These are phyloP conservation scores for Erebia ligea DNA, from an alignment of 2,888 invertebrate genomes.

Conservation along the genomic window DNA sequence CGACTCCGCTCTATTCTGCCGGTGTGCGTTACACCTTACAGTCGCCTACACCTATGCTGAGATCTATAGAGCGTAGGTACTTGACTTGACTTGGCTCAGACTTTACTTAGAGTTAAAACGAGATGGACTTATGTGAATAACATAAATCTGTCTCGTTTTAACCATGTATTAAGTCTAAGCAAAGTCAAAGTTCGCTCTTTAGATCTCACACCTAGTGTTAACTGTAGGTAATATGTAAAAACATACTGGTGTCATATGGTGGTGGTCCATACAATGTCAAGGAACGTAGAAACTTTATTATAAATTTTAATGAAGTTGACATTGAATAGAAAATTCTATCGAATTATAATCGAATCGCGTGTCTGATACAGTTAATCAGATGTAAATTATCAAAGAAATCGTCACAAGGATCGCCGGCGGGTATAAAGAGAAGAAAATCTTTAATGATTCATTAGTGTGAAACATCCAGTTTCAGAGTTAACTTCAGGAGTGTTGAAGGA, in stretches of 20 bases:
- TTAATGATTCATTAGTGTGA: conserved; percentile 6
- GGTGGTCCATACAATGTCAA: neutral
- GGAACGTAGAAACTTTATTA: neutral
- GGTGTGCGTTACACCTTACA: too few relatives aligned
- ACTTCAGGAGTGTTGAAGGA: conserved; percentile 6
- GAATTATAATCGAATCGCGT: conserved; percentile 24
- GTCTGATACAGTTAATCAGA: conserved; percentile 24
- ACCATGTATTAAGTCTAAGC: too few relatives aligned
- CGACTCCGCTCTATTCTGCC: too few relatives aligned
- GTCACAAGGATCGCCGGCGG: conserved; percentile 24
- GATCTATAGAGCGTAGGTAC: too few relatives aligned
- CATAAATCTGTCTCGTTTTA: too few relatives aligned
- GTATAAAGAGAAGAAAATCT: conserved; percentile 23
- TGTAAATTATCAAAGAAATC: conserved; percentile 29
- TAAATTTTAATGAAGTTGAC: conserved; percentile 14
- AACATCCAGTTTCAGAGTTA: neutral
- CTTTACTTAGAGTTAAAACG: too few relatives aligned
- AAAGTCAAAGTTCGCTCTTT: too few relatives aligned
- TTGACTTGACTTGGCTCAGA: too few relatives aligned
- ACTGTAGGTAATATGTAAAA: neutral
- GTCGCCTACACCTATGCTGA: too few relatives aligned
- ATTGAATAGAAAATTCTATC: conserved; percentile 21
- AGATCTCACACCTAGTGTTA: too few relatives aligned
- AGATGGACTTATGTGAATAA: too few relatives aligned
- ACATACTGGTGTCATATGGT: too few relatives aligned